Percentiles rank a stretch among this genome's conserved stretches.
Conservation (phyloP, 1,140 invertebrate genomes). For the Zaprionus ghesquierei region DNA sequence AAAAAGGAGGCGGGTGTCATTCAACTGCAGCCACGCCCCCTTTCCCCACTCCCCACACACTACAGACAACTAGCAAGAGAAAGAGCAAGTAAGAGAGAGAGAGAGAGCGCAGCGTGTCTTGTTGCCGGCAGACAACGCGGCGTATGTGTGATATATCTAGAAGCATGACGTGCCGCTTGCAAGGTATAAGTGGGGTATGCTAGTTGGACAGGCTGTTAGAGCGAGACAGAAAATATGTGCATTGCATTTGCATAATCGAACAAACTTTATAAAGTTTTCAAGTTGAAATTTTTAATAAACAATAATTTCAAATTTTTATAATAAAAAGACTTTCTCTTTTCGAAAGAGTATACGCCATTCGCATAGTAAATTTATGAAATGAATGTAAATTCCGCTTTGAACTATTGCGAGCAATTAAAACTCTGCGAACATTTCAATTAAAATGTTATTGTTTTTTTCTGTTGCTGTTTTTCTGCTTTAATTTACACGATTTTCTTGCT, state of each 20-base stretch:
- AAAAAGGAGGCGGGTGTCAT: conserved; percentile 31
- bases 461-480: not conserved
- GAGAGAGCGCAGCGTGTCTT: not conserved
- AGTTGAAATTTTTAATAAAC: too few relatives aligned
- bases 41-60: too few relatives aligned
- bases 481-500: not conserved
- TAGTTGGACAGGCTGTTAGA: not conserved
- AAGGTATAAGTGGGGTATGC: not conserved
- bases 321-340: not conserved
- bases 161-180: not conserved
- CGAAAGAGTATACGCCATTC: not conserved
- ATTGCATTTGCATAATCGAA: not conserved
- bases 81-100: not conserved
- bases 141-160: conserved; percentile 57
- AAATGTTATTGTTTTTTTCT: not conserved
- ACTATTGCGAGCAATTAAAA: conserved; percentile 9
- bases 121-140: conserved; percentile 52
- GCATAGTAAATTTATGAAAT: too few relatives aligned
- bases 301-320: too few relatives aligned
- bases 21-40: conserved; percentile 23
- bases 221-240: not conserved
- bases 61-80: not conserved
- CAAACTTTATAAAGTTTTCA: not conserved
- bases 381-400: not conserved
- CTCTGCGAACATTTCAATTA: conserved; percentile 13